These are phyloP conservation scores for Gracilinanus agilis DNA, from an alignment of 2,113 vertebrate species.

Conservation along the genomic window DNA sequence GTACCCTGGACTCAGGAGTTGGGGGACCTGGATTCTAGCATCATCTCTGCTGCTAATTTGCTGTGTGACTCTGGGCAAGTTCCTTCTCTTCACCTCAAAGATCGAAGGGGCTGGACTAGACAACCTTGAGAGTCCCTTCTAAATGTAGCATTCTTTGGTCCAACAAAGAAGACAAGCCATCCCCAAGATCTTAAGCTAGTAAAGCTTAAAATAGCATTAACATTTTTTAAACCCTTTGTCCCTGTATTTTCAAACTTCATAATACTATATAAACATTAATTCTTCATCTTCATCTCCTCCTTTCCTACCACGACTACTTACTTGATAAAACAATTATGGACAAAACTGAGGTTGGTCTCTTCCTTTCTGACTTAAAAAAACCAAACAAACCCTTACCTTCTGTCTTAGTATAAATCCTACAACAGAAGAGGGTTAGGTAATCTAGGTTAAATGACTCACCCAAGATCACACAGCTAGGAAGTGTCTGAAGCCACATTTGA, in stretches of 20 bases:
- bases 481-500: background rate
- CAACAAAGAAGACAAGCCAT: background rate
- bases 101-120: background rate
- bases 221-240: background rate
- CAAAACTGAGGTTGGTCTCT: conserved; percentile 8
- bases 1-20: background rate
- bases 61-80: conserved; percentile 16
- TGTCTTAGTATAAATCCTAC: too few species aligned
- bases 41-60: background rate
- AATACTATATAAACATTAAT: conserved; percentile 9
- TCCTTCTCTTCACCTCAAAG: background rate
- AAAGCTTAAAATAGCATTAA: background rate
- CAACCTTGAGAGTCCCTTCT: background rate
- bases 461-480: too few species aligned
- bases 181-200: background rate
- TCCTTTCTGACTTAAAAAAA: background rate
- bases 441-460: too few species aligned
- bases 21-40: background rate
- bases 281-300: conserved; percentile 11
- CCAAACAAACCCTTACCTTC: too few species aligned
- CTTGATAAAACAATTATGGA: background rate
- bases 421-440: too few species aligned
- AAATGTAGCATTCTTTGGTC: background rate
- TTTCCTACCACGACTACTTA: background rate
- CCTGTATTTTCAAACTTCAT: background rate